Base-by-base conservation (phyloP, 2,113 vertebrate genomes). In the Myodes glareolus region DNA sequence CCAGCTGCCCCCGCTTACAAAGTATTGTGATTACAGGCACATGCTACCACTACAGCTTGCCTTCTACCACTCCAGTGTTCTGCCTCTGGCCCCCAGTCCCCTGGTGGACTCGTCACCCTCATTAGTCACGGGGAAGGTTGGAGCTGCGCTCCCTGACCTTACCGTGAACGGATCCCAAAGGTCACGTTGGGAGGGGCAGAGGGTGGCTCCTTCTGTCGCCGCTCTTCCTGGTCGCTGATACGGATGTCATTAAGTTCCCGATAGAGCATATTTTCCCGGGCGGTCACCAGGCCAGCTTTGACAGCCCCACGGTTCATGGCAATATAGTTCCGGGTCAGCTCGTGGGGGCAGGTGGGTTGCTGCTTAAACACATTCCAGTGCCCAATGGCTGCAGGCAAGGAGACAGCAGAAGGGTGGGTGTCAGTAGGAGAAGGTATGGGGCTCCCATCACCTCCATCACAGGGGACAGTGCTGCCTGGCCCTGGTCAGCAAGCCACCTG, bases 271-370 rank as follows among this genome's bases (percentile, higher is more conserved):
- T 98, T 98, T 84, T 99, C 98, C 0, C 88, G 98, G 76, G 99
- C 97, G 0, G 98, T 99, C 80, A 99, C 98, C 91, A 98, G 96
- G 33, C 99, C 99, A 0, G 99, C 99, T 42, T 97, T 98, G 61
- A 99, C 97, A 0, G 99, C 99, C 3, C 98, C 97, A 0, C 98
- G 92, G 97, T 99, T 99, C 97, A 99, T 98, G 78, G 98, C 93
- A 21, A 99, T 97, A 0, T 99, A 99, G 85, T 99, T 98, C 4
- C 94, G 98, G 76, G 97, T 97, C 61, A 96, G 88, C 77, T 98
- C 97, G 0, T 80, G 97, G 55, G 45, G 89, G 4, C 77, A 72
- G 65, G 27, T 36, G 16, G 92, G 88, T 65, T 92, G 97, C 65
- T 94, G 97, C 55, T 96, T 96, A 23, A 97, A 97, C 0, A 98